Evolutionary conservation across 2,888 invertebrate genomes (phyloP), one percentile per base, ranked within the genome.

Genomic region (Cyclophora albipunctata): DNA sequence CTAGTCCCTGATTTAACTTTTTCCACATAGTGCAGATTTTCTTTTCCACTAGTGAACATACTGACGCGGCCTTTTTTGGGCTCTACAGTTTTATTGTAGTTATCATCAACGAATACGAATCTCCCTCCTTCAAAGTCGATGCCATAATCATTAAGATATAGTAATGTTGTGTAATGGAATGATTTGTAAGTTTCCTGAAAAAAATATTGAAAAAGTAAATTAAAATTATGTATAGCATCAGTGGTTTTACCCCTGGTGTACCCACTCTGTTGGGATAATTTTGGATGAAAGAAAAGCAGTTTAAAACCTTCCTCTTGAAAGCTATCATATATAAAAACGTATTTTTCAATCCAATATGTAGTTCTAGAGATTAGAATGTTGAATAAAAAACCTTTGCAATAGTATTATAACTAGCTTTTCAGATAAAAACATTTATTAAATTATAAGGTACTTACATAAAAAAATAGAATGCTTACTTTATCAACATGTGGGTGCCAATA

Each of bases 401-500:
- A 20, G 20, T 20, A 20, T 20, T 20, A 20, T 20, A 20, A 1
- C 20, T 20, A 20, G 20, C 20, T 20, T 20, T 20, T 20, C 20
- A 20, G 20, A 20, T 20, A 20, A 20, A 1, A 20, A 1, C 20
- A 1, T 20, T 20, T 20, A 20, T 20, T 20, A 20, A 20, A 20
- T 20, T 20, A 20, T 20, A 20, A 20, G 2, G 20, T 20, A 20
- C 20, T 1, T 20, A n/a, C n/a, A n/a, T 20, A 20, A 20, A 20
- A 20, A 20, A 20, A 20, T 20, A 20, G 20, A 20, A 37, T 45
- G 67, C 68, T 67, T 84, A 95, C 96, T 90, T 96, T 95, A 78
- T 97, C 96, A 42, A 96, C 91, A 86, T 96, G 96, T 20, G 93
- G 91, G 82, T 95, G 95, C 96, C 96, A 97, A 77, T 97, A 97